Evolutionary conservation across 2,888 invertebrate species (phyloP), one percentile per base, ranked within the genome.

Genomic region (Hypomecis punctinalis): DNA sequence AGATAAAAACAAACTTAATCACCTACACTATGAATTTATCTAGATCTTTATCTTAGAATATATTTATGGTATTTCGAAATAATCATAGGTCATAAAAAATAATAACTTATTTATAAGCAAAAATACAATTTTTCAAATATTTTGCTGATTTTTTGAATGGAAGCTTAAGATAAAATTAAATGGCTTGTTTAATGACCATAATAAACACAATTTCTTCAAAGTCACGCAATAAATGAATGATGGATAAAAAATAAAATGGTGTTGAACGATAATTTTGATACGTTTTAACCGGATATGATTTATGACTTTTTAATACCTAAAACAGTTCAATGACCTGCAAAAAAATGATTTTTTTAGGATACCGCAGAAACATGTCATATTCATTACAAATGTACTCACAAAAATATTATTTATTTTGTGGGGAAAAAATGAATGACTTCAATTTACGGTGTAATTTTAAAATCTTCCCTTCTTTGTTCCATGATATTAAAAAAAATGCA

Each of bases 131-230:
- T 23, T 40, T 40, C 1, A 23, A 36, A 51, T 6, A 6, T 13
- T 55, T 46, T 39, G 39, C 5, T 9, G 57, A 49, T 49, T 8
- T 42, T 35, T 35, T 49, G 11, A 58, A 58, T 58, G 40, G 11
- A 0, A 49, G 9, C 43, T 13, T 11, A 6, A 49, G 57, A 58
- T 58, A 58, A 48, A n/a, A 35, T 13, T 36, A 49, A 49, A 58
- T 49, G 35, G 13, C 57, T 49, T 49, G 48, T 49, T 58, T 36
- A 11, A 43, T 43, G 43, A 8, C n/a, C 33, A 5, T 42, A 33
- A 53, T 33, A 9, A 6, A 23, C 6, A 23, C 9, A 53, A 54
- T 45, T 1, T n/a, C n/a, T 33, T 43, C 9, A n/a, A 8, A 11
- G 11, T 35, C 35, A 43, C 9, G 7, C 11, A 43, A 33, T 39